Conservation (phyloP, 2,113 vertebrate species). For the Ahaetulla prasina region DNA sequence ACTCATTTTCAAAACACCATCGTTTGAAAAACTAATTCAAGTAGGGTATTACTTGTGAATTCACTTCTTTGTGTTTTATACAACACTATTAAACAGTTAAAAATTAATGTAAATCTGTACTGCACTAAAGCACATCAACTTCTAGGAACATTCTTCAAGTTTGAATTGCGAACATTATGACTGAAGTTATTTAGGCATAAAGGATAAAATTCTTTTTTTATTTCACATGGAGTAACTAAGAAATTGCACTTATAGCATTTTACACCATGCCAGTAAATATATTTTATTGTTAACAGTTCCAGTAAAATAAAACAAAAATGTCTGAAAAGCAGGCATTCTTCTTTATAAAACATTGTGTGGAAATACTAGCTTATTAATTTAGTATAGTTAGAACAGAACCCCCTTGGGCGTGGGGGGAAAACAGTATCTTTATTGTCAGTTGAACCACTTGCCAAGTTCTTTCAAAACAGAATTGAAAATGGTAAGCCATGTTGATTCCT, state of each 20-base stretch:
- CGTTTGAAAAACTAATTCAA: not conserved
- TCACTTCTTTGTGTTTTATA: not conserved
- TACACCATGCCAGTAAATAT: not conserved
- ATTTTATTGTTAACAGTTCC: not conserved
- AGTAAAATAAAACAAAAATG: not conserved
- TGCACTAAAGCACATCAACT: not conserved
- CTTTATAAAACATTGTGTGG: not conserved
- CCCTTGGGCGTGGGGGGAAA: not conserved
- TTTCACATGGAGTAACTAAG: not conserved
- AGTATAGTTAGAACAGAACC: not conserved
- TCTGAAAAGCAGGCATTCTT: not conserved
- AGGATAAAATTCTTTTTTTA: not conserved
- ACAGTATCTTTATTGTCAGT: not conserved
- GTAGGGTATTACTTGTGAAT: not conserved
- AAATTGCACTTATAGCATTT: not conserved
- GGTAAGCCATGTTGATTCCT: not conserved
- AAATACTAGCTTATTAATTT: not conserved
- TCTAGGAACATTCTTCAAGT: not conserved
- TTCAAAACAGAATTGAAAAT: slow-evolving; percentile 11
- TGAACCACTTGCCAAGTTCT: slow-evolving; percentile 5
- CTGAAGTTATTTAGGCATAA: not conserved
- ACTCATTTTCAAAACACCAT: not conserved
- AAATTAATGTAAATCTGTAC: not conserved
- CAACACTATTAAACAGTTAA: not conserved
- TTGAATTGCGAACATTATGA: not conserved